Base-by-base conservation (phyloP, 2,888 invertebrate species). In the Brachylomia viminalis region DNA sequence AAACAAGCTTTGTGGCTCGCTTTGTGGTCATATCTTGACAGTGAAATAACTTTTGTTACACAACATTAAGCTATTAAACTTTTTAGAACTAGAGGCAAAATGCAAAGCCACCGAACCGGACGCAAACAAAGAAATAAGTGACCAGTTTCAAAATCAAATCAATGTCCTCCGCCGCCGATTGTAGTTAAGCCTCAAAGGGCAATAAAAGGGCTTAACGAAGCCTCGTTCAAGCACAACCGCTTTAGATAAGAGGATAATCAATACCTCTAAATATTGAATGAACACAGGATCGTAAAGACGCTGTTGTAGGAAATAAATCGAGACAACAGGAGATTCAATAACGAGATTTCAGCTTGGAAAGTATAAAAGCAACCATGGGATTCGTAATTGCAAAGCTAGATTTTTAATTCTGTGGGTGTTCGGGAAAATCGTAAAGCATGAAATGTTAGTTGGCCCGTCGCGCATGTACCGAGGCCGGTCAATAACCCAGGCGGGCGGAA, bases 381-480 rank as follows among this genome's bases (percentile, higher is more conserved):
- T 69, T 71, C 49, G 33, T 72, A 61, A 72, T 76, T 64, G 45
- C 45, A 27, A 66, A 67, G 30, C 20, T 58, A 56, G 52, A 73
- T 59, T 72, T 72, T 54, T 8, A 56, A 73, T 67, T 75, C 54
- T 10, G 27, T 75, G 77, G 73, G 77, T 82, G 87, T 87, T 83
- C 30, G 75, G 82, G 70, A 88, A 87, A 89, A 87, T 84, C 80
- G 74, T 85, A 87, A 67, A 75, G 61, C 52, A 80, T 79, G 85
- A 87, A 90, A 91, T 90, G 87, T 86, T 88, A 90, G 89, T 88
- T 89, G 85, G 77, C 84, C 66, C 84, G 88, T 89, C 91, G 94
- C 93, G 93, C 93, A 94, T 93, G 92, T 92, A 92, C 92, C 86
- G 90, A 84, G 90, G 87, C 90, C 93, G 95, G 94, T 94, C 95